phyloP scores from a whole-genome alignment of 2,797 vertebrate species.

The Steatocranus sp. region DNA sequence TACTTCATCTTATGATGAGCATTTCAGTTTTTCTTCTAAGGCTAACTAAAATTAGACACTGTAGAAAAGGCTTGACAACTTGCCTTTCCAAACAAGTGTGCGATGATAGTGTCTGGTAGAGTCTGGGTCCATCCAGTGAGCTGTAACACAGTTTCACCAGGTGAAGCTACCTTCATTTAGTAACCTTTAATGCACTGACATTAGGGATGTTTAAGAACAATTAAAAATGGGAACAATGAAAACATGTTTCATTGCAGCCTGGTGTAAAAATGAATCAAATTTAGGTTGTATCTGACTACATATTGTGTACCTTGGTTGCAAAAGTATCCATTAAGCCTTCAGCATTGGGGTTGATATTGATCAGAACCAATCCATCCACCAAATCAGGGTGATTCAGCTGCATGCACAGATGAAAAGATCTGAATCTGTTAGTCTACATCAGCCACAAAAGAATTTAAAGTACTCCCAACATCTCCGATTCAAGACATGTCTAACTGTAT shows the following conservation, averaged over 20 bases:
- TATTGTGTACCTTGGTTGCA: constrained; percentile 82
- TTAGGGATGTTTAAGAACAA: neutral
- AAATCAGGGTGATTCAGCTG: constrained; percentile 88
- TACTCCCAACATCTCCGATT: neutral
- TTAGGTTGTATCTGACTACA: neutral
- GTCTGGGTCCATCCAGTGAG: constrained; percentile 89
- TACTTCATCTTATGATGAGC: neutral
- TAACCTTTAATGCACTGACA: neutral
- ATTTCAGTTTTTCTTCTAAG: neutral
- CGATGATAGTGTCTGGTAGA: constrained; percentile 86
- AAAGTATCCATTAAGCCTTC: constrained; percentile 91
- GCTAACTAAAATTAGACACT: neutral
- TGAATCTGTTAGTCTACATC: neutral
- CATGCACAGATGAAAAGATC: neutral
- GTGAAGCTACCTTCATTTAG: neutral
- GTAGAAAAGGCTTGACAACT: neutral
- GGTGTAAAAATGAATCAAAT: neutral
- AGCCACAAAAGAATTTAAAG: neutral
- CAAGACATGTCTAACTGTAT: neutral
- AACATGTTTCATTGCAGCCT: neutral
- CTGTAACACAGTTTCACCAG: constrained; percentile 44
- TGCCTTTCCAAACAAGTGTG: constrained; percentile 93
- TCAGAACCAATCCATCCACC: constrained; percentile 90
- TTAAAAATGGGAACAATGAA: fast-evolving
- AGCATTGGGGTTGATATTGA: constrained; percentile 88